Evolutionary conservation across 1,140 invertebrate species (phyloP).

Genomic region (Proales similis): DNA sequence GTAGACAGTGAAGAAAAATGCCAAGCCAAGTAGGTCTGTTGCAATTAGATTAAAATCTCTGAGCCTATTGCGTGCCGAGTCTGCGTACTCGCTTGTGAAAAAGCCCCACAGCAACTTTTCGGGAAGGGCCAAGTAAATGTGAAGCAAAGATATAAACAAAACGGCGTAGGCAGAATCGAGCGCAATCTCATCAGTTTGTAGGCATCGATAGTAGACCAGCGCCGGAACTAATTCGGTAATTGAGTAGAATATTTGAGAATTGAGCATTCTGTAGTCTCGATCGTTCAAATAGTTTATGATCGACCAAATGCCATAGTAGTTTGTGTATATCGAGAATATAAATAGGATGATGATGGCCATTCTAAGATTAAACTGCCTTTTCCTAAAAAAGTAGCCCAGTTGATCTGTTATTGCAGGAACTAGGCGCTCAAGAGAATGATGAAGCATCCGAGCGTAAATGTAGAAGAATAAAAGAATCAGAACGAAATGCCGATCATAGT

Average conservation of each 20-base stretch:
- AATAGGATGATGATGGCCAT: slow-evolving; percentile 3
- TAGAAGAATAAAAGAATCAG: slow-evolving; percentile 29
- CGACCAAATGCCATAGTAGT: slow-evolving; percentile 16
- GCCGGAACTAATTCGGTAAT: slow-evolving; percentile 4
- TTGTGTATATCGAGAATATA: slow-evolving; percentile 13
- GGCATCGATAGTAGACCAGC: slow-evolving; percentile 8
- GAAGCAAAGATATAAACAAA: slow-evolving; percentile 1
- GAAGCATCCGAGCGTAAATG: not conserved
- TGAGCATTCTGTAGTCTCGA: slow-evolving; percentile 32
- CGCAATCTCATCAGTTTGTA: not conserved
- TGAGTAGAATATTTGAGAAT: slow-evolving; percentile 20
- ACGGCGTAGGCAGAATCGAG: not conserved
- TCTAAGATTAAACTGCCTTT: too few relatives aligned
- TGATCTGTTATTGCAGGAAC: too few relatives aligned
- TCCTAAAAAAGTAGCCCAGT: too few relatives aligned
- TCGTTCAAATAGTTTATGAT: slow-evolving; percentile 32
- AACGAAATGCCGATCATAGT: slow-evolving; percentile 1
- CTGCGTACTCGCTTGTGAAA: not conserved
- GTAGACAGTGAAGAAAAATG: too few relatives aligned
- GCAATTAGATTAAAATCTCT: slow-evolving; percentile 33
- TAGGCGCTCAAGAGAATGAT: slow-evolving; percentile 6
- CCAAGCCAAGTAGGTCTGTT: slow-evolving; percentile 2
- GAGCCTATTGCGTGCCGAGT: not conserved
- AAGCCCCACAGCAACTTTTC: slow-evolving; percentile 37
- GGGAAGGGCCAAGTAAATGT: slow-evolving; percentile 6